phyloP scores from a whole-genome alignment of 2,888 invertebrate species.

The Ichneumon xanthorius region DNA sequence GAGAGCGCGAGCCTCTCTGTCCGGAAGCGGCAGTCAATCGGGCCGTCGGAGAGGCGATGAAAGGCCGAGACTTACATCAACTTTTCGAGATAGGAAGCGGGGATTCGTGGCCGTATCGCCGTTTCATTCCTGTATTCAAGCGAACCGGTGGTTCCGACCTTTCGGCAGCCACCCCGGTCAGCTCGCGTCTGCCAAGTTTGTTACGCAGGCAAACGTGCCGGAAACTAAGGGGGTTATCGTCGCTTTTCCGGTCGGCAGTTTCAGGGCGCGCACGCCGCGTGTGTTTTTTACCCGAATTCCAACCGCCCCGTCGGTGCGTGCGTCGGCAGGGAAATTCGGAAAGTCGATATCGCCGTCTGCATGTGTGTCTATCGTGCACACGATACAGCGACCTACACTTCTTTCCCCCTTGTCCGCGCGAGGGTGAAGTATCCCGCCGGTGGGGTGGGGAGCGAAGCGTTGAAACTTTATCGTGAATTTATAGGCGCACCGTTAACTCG shows the following conservation, averaged over 20 bases:
- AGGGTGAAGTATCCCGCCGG: constrained; percentile 16
- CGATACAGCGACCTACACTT: constrained; percentile 39
- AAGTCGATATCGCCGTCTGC: constrained; percentile 20
- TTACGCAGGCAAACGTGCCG: constrained; percentile 51
- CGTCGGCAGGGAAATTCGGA: constrained; percentile 24
- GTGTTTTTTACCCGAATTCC: constrained; percentile 43
- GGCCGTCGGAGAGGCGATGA: no score
- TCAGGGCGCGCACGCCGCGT: constrained; percentile 6
- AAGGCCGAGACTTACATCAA: background rate
- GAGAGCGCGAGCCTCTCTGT: no score
- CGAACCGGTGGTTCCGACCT: constrained; percentile 36
- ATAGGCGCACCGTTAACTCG: constrained; percentile 69
- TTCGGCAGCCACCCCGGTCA: background rate
- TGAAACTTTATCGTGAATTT: constrained; percentile 76
- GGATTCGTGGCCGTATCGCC: constrained; percentile 23
- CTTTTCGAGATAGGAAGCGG: background rate
- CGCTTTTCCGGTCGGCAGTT: constrained; percentile 44
- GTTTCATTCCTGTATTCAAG: constrained; percentile 33
- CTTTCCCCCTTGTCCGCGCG: constrained; percentile 52
- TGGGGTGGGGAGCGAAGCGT: constrained; percentile 68
- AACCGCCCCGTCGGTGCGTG: constrained; percentile 11
- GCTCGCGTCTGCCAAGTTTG: constrained; percentile 21
- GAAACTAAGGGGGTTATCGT: constrained; percentile 61
- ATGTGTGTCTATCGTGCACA: background rate
- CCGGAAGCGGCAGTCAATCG: no score